Evolutionary conservation across 2,797 vertebrate species (phyloP), one percentile per base, ranked within the genome.

Genomic region (Cottoperca gobio): DNA sequence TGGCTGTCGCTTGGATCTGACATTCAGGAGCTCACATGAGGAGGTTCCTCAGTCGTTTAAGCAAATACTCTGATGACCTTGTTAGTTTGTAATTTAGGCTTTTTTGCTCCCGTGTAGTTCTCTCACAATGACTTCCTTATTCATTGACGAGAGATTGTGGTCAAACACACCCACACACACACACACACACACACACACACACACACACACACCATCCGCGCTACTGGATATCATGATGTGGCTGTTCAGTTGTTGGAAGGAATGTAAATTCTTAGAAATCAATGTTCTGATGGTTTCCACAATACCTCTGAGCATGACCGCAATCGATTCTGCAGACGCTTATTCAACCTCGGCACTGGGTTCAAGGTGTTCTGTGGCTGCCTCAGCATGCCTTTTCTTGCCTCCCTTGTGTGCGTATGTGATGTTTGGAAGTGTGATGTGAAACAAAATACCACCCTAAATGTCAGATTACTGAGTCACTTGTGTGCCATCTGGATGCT

Each of bases 401-500:
- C 64, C 79, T 58, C 78, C 58, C 63, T 64, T 45, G 53, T 54
- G 75, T 26, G 71, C 73, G 79, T 78, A 86, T 73, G 86, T 33
- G 73, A 81, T 68, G 82, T 85, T 82, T 86, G 72, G 59, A 86
- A 54, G 77, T 82, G 85, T 79, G 81, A 87, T 73, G 78, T 80
- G 83, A 88, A 83, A 84, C 74, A 91, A 94, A 92, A 93, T 88
- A 90, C 86, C 89, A 89, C 62, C 70, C 79, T 88, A 95, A 95
- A 95, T 95, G 93, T 94, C 94, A 95, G 73, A 87, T 79, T 52
- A 87, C 87, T 94, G 92, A 95, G 86, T 95, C 94, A 95, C 85
- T 90, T 67, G 69, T 59, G 60, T 49, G 83, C 95, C 94, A 95
- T 95, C 94, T 94, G 94, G 93, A 92, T 88, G 88, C 88, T 88